Evolutionary conservation across 64 coral and sea anemone species (phyloP), one percentile per base, ranked within the genome.

Genomic region (Stichodactyla helianthus): DNA sequence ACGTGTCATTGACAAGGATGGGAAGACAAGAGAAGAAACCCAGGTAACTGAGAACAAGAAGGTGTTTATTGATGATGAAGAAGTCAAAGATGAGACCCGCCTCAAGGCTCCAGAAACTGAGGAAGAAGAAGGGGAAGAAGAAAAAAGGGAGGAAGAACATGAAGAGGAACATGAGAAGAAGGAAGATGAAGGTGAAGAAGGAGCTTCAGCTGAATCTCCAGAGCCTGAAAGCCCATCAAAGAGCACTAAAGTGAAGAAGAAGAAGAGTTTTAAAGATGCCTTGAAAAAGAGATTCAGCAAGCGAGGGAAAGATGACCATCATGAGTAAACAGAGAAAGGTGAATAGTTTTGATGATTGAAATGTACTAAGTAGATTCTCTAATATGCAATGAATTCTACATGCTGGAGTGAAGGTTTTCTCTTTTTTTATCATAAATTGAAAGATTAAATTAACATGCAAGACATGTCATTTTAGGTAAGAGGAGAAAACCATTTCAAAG

Each of bases 231-330:
- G 82, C 44, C 87, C 92, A 23, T 77, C 87, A 82, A 89, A 83
- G 88, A 88, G 63, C 68, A 85, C 87, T 2, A 94, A 94, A 80
- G 93, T 94, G 0, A 94, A 94, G 70, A 94, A 94, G 93, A 94
- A 94, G 88, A 86, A 89, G 88, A 94, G 93, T 88, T 94, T 94
- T 87, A 90, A 87, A 74, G 88, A 94, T 77, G 88, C 93, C 13
- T 65, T 94, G 15, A 77, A 87, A 31, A 89, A 89, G 79, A 90
- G 83, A 51, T 87, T 94, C 13, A 87, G 88, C 80, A 90, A 89
- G 53, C 25, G 81, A 54, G 79, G 87, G 51, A 89, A 90, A 89
- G 88, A 85, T 59, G 93, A 94, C 10, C 77, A 89, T 58, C 86
- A 68, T 54, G 81, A 87, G 77, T 67, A 88, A 52, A 82, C 55